A percentile compares a stretch with the other conserved stretches of the same genome.
These are phyloP conservation scores for Ferdinandea cuprea DNA, from an alignment of 2,888 invertebrate genomes.

Conservation along the genomic window DNA sequence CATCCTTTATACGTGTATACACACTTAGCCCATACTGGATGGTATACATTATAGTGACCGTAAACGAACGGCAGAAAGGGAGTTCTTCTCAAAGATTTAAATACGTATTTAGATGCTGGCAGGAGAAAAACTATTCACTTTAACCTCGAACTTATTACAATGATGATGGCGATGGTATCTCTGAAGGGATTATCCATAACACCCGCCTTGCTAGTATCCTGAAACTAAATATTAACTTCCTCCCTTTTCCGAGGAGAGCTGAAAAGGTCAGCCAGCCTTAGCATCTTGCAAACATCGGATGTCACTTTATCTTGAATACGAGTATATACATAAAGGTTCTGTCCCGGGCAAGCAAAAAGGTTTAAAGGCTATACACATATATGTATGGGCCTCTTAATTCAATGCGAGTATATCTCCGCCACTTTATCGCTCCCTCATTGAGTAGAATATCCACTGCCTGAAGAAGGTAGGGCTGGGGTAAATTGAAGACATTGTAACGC, in stretches of 20 bases:
- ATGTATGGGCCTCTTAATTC: constrained; percentile 9
- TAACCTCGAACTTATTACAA: constrained; percentile 67
- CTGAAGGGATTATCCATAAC: constrained; percentile 62
- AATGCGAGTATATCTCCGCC: constrained; percentile 25
- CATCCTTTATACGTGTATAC: constrained; percentile 21
- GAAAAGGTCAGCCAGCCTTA: constrained; percentile 45
- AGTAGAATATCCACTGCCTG: not conserved
- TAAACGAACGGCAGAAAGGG: constrained; percentile 30
- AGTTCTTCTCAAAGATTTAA: constrained; percentile 51
- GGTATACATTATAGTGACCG: constrained; percentile 5
- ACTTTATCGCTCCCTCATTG: constrained; percentile 39
- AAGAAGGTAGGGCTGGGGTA: not conserved
- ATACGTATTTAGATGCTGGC: constrained; percentile 44
- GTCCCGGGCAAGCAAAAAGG: constrained; percentile 44
- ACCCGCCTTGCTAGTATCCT: constrained; percentile 9
- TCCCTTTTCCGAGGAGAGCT: constrained; percentile 1
- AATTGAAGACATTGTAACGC: constrained; percentile 44
- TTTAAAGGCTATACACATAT: constrained; percentile 31
- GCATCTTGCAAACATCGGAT: constrained; percentile 66
- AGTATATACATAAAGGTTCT: constrained; percentile 37
- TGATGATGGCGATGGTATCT: constrained; percentile 62
- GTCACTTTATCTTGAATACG: constrained; percentile 60
- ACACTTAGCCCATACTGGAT: constrained; percentile 23
- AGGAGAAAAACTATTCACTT: constrained; percentile 34
- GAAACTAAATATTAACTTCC: constrained; percentile 64